Conservation (phyloP, 2,113 vertebrate genomes). For the Scomber scombrus region DNA sequence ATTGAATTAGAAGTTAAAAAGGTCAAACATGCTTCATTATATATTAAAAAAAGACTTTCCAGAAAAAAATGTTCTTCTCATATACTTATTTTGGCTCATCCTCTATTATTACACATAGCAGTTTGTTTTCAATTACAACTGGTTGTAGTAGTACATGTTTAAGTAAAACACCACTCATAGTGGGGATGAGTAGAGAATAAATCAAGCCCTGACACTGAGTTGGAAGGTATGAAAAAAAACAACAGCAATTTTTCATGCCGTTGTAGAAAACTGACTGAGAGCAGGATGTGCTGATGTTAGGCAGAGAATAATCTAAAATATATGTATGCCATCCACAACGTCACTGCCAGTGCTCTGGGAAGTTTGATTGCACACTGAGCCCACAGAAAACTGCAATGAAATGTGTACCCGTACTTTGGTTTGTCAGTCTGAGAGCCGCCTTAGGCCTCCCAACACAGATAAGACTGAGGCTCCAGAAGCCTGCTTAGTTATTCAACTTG, state of each 20-base stretch:
- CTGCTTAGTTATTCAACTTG: slow-evolving; percentile 31
- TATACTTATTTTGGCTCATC: not conserved
- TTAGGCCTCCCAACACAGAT: slow-evolving; percentile 9
- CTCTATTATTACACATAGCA: not conserved
- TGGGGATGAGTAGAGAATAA: too few relatives aligned
- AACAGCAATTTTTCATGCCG: not conserved
- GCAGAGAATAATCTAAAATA: not conserved
- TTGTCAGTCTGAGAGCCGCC: slow-evolving; percentile 17
- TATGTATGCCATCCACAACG: not conserved
- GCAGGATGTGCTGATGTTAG: not conserved
- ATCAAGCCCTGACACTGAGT: too few relatives aligned
- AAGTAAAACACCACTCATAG: too few relatives aligned
- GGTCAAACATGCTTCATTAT: not conserved
- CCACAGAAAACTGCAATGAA: slow-evolving; percentile 4
- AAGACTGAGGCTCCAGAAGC: not conserved
- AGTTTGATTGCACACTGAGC: slow-evolving; percentile 2
- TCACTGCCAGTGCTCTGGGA: not conserved
- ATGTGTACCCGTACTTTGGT: not conserved
- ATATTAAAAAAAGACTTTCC: not conserved
- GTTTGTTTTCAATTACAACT: not conserved
- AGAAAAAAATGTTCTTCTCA: not conserved
- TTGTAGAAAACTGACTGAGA: not conserved
- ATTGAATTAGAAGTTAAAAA: slow-evolving; percentile 18
- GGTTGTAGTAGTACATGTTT: too few relatives aligned
- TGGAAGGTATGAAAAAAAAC: too few relatives aligned